Percentiles rank a stretch among this genome's conserved stretches.
Evolutionary conservation across 2,888 invertebrate species (phyloP).

Genomic region (Hirtodrosophila alboralis): DNA sequence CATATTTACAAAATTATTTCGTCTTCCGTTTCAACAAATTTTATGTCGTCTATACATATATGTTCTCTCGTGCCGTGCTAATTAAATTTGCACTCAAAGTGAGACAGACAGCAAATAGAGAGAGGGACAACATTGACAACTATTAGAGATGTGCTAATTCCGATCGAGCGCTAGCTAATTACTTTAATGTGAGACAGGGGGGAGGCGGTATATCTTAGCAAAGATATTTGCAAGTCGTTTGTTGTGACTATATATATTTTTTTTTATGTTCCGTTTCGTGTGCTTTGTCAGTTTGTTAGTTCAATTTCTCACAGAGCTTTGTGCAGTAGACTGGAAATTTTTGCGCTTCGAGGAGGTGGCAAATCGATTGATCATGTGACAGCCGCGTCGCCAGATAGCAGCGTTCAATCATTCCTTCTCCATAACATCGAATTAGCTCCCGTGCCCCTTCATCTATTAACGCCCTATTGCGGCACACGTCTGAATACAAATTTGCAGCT

Average conservation of each 20-base stretch:
- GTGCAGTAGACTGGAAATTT: conserved; percentile 65
- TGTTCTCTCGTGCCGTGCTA: too few relatives aligned
- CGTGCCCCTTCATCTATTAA: background rate
- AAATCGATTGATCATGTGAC: conserved; percentile 38
- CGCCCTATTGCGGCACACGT: conserved; percentile 2
- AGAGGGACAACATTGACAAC: conserved; percentile 15
- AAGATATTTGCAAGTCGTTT: conserved; percentile 25
- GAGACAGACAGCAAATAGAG: conserved; percentile 25
- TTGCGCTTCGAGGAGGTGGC: conserved; percentile 4
- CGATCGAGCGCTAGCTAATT: conserved; percentile 60
- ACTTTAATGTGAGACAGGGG: conserved; percentile 30
- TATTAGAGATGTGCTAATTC: conserved; percentile 71
- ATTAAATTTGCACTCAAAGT: conserved; percentile 48
- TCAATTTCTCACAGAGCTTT: conserved; percentile 23
- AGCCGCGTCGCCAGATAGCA: too few relatives aligned
- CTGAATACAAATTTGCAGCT: conserved; percentile 10
- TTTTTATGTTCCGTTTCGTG: conserved; percentile 30
- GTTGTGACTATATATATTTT: conserved; percentile 20
- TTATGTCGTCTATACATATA: too few relatives aligned
- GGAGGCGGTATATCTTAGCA: background rate
- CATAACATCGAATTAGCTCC: background rate
- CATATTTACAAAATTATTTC: too few relatives aligned
- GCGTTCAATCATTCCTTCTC: conserved; percentile 5
- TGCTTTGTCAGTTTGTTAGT: conserved; percentile 24
- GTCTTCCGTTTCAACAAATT: too few relatives aligned